Percentiles rank a stretch among this genome's conserved stretches.
Conservation (phyloP, 2,113 vertebrate genomes). For the Cyprinodon brontotheroides region DNA sequence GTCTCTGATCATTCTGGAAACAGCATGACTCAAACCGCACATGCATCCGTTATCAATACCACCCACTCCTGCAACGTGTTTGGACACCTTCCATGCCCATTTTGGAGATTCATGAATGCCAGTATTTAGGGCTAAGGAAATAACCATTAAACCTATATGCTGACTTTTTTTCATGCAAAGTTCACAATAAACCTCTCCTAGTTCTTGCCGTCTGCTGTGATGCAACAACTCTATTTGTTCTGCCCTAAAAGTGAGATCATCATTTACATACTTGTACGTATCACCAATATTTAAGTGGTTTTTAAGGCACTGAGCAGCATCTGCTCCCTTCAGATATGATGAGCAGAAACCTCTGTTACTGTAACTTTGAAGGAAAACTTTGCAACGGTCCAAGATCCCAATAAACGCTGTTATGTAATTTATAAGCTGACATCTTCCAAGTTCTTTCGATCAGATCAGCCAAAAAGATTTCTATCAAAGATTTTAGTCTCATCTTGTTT, state of each 20-base stretch:
- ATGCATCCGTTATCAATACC: conserved; percentile 21
- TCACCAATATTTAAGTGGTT: not conserved
- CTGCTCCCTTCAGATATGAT: conserved; percentile 11
- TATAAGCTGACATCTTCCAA: conserved; percentile 9
- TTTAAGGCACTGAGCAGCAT: conserved; percentile 14
- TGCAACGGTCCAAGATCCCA: conserved; percentile 15
- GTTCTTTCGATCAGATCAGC: conserved; percentile 12
- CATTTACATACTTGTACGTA: conserved; percentile 4
- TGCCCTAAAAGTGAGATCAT: conserved; percentile 18
- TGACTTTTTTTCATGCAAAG: conserved; percentile 23
- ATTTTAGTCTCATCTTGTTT: conserved; percentile 8
- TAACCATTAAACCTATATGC: conserved; percentile 47
- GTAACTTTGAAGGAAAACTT: conserved; percentile 11
- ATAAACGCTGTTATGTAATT: conserved; percentile 1
- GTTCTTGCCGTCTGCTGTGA: conserved; percentile 10
- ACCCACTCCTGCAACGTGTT: conserved; percentile 1
- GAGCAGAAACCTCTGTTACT: not conserved
- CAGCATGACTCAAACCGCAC: not conserved
- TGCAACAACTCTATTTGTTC: conserved; percentile 34
- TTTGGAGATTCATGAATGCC: conserved; percentile 44
- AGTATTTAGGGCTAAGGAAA: conserved; percentile 50
- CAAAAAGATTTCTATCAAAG: conserved; percentile 31
- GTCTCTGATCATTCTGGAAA: conserved; percentile 33
- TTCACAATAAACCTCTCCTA: conserved; percentile 20
- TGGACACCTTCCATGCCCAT: conserved; percentile 52